Conservation (phyloP, 2,113 vertebrate species). For the Sminthopsis crassicaudata region DNA sequence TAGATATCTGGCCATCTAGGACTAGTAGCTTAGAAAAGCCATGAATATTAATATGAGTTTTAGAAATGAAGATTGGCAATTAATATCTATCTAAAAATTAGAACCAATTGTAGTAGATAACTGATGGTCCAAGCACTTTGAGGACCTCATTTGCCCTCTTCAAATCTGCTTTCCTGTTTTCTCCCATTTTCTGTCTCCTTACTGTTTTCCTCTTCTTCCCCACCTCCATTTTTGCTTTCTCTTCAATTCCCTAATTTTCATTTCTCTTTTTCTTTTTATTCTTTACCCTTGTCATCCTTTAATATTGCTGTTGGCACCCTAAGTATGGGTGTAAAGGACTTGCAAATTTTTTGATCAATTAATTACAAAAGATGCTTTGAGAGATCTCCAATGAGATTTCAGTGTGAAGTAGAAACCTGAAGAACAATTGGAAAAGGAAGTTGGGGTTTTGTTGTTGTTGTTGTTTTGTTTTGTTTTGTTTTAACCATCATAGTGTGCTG, state of each 20-base stretch:
- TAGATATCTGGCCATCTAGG: background rate
- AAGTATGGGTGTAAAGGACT: background rate
- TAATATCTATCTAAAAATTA: background rate
- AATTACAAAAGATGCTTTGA: no score
- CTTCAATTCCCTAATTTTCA: background rate
- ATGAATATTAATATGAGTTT: background rate
- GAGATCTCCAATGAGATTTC: background rate
- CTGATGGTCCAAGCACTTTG: background rate
- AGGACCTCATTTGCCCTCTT: background rate
- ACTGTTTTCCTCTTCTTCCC: background rate
- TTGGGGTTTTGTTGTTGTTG: no score
- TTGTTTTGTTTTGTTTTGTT: no score
- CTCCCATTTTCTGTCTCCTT: background rate
- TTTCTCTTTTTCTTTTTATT: background rate
- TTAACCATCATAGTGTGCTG: background rate
- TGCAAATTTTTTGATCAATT: background rate
- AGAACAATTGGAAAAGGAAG: background rate
- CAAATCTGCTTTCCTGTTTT: background rate
- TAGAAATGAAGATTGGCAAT: background rate
- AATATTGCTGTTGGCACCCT: background rate
- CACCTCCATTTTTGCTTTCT: background rate
- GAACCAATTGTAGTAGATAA: background rate
- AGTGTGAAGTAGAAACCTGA: background rate
- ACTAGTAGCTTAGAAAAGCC: background rate
- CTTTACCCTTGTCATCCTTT: background rate